These are phyloP conservation scores for Dallia pectoralis DNA, from an alignment of 2,797 vertebrate genomes.

Conservation along the genomic window DNA sequence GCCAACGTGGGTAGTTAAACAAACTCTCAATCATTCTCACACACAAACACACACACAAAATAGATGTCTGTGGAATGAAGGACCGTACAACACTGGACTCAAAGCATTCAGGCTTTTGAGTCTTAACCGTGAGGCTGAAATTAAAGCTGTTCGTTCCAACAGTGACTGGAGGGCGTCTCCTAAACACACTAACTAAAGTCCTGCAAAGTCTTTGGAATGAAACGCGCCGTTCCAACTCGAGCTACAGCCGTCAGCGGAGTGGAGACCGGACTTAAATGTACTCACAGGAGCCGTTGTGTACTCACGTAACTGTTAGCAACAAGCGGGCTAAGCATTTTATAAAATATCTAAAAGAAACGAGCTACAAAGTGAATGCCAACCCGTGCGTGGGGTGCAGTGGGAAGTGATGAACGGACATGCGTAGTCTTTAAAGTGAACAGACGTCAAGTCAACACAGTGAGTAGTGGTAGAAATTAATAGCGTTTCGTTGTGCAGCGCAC, in stretches of 20 bases:
- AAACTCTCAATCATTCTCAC: no score
- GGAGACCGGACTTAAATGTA: constrained; percentile 7
- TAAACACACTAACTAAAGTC: constrained; percentile 25
- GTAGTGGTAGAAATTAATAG: constrained; percentile 33
- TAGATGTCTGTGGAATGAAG: background rate
- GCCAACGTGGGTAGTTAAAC: no score
- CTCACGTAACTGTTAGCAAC: constrained; percentile 25
- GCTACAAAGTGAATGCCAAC: constrained; percentile 33
- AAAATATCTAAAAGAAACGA: constrained; percentile 5
- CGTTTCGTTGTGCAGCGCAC: constrained; percentile 65
- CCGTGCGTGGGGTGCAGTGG: constrained; percentile 17
- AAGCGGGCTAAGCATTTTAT: constrained; percentile 22
- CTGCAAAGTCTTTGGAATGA: constrained; percentile 73
- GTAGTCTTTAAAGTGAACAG: constrained; percentile 53
- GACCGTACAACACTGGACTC: constrained; percentile 27
- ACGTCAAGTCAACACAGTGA: constrained; percentile 40
- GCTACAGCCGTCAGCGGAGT: constrained; percentile 31
- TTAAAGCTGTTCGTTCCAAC: constrained; percentile 62
- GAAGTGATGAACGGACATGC: constrained; percentile 29
- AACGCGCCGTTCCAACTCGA: constrained; percentile 54
- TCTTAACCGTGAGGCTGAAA: constrained; percentile 54
- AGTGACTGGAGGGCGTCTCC: constrained; percentile 11
- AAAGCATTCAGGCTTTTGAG: constrained; percentile 45
- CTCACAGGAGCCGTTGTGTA: constrained; percentile 34
- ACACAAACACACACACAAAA: background rate